These are phyloP conservation scores for Petrolisthes cinctipes DNA, from an alignment of 2,888 invertebrate genomes.

Conservation along the genomic window DNA sequence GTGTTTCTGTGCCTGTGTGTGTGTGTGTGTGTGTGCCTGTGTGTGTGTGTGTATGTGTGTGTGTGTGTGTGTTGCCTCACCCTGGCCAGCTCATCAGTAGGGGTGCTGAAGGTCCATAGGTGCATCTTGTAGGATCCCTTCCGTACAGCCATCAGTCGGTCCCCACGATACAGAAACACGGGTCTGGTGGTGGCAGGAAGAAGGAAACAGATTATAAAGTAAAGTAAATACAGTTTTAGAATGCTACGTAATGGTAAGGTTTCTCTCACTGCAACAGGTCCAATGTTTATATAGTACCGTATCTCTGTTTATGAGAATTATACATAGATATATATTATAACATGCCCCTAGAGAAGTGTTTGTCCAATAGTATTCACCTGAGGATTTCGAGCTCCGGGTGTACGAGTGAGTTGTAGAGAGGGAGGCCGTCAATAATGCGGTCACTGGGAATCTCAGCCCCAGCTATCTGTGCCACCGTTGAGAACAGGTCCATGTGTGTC, in stretches of 20 bases:
- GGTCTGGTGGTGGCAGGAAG: conserved; percentile 66
- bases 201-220: background rate
- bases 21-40: background rate
- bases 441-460: conserved; percentile 68
- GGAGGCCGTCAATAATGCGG: conserved; percentile 69
- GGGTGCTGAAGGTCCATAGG: conserved; percentile 72
- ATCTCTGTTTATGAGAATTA: too few species aligned
- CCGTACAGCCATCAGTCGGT: conserved; percentile 73
- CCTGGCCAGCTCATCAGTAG: conserved; percentile 68
- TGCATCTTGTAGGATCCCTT: conserved; percentile 72
- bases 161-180: conserved; percentile 73
- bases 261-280: too few species aligned
- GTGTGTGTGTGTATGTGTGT: too few species aligned
- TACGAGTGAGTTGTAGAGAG: conserved; percentile 28
- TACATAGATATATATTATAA: too few species aligned
- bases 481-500: conserved; percentile 71
- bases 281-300: too few species aligned
- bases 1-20: too few species aligned
- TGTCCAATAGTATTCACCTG: conserved; percentile 20
- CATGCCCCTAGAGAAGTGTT: too few species aligned
- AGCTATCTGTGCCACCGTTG: conserved; percentile 69
- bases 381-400: conserved; percentile 28
- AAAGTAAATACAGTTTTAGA: too few species aligned
- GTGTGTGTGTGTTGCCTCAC: conserved; percentile 65
- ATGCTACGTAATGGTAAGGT: too few species aligned